Evolutionary conservation across 2,113 vertebrate genomes (phyloP), one percentile per base, ranked within the genome.

Genomic region (Myrmecobius fasciatus): DNA sequence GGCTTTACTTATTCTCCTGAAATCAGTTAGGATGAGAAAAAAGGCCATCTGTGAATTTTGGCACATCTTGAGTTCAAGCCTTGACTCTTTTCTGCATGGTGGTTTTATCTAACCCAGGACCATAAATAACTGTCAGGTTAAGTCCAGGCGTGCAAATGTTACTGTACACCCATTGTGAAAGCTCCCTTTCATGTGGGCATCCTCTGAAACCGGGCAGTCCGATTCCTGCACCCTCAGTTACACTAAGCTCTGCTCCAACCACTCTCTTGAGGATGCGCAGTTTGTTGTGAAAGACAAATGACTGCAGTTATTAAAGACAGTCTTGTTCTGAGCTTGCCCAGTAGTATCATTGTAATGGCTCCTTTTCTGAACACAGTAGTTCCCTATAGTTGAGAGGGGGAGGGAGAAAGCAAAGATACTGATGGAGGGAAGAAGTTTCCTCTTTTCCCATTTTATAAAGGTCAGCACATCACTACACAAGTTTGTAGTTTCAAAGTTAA

Each of bases 101-200:
- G 67, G 67, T 83, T 83, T 83, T 83, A 83, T 83, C 67, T 83
- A 83, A 96, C 95, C 95, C 96, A 95, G 90, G 0, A 92, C 96
- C 98, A 98, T 98, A 98, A 98, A 98, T 98, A 98, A 97, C 96
- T 98, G 97, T 97, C 98, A 97, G 97, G 97, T 98, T 98, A 98
- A 98, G 97, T 53, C 92, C 7, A 94, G 95, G 93, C 91, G 0
- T 98, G 98, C 98, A 98, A 83, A 83, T 83, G 97, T 97, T 98
- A 97, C 98, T 98, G 97, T 98, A 98, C 92, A 96, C 0, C 0
- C 96, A 96, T 97, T 98, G 96, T 97, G 96, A 97, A 98, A 97
- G 92, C 96, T 96, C 36, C 48, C 94, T 98, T 98, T 98, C 88
- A 98, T 97, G 96, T 97, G 96, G 94, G 95, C 31, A 3, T 91